Base-by-base conservation (phyloP, 2,113 vertebrate species). In the Otis tarda region DNA sequence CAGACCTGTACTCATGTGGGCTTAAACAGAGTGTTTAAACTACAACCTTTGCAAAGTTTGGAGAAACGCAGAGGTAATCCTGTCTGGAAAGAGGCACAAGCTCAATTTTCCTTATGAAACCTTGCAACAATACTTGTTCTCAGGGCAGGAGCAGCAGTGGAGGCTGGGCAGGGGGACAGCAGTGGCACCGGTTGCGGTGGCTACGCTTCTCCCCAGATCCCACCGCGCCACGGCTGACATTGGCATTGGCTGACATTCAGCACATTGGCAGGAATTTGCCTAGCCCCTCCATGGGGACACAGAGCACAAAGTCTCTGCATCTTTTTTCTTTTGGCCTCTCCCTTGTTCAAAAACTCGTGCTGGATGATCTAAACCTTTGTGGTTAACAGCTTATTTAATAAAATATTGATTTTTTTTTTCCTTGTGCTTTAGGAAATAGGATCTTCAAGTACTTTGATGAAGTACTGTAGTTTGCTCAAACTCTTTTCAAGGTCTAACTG, bases 311-410 rank as follows among this genome's bases (percentile, higher is more conserved):
- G 15, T 25, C 22, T 45, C 52, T 22, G 4, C 22, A 31, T 18
- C 3, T 37, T 28, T 52, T 22, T 50, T 11, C 41, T 41, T 33
- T 23, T 35, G 3, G 37, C 12, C 35, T 79, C 55, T 87, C 9
- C 14, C 33, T 50, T 87, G 27, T 47, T 90, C 35, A 64, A 70
- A 87, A 86, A 7, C 20, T 81, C 47, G 14, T 33, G 8, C 16
- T 59, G 37, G 68, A 83, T 94, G 80, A 89, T 89, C 68, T 87
- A 96, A 96, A 93, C 28, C 39, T 80, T 93, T 76, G 60, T 89
- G 74, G 77, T 65, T 82, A 91, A 94, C 65, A 87, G 69, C 65
- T 91, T 87, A 89, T 93, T 95, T 96, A 95, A 95, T 89, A 94
- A 94, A 95, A 96, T 89, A 95, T 61, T 93, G 87, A 78, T 67